Evolutionary conservation across 2,113 vertebrate species (phyloP).

Genomic region (Felis chaus): DNA sequence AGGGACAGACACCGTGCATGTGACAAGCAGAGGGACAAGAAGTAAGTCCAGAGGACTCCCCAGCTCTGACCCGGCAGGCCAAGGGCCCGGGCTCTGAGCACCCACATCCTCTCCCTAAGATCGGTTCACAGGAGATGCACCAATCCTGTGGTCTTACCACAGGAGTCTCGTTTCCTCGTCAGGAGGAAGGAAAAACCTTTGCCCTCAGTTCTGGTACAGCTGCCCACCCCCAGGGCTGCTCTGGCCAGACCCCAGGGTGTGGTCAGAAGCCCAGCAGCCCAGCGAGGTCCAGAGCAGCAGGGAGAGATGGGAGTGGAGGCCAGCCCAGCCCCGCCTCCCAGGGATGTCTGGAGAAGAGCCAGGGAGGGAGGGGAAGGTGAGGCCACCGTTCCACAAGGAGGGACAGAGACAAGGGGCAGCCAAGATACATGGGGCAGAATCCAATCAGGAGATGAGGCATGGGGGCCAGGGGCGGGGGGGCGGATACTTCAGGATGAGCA

Average conservation of each 20-base stretch:
- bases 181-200: no score
- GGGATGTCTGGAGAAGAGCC: background rate
- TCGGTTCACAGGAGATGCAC: accelerated
- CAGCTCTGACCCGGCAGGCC: no score
- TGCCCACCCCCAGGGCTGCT: background rate
- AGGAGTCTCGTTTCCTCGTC: background rate
- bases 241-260: background rate
- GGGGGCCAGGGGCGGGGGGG: accelerated
- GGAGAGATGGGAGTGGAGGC: accelerated
- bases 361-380: background rate
- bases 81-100: accelerated
- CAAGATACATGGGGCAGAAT: background rate
- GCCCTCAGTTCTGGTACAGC: background rate
- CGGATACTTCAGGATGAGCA: no score
- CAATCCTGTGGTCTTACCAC: background rate
- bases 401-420: background rate
- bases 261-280: background rate
- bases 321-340: background rate
- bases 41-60: background rate
- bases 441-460: accelerated
- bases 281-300: accelerated
- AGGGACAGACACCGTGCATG: accelerated
- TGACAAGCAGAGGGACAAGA: accelerated
- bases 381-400: background rate
- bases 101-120: background rate